phyloP scores from a whole-genome alignment of 2,888 invertebrate genomes.

The Buathra laborator region DNA sequence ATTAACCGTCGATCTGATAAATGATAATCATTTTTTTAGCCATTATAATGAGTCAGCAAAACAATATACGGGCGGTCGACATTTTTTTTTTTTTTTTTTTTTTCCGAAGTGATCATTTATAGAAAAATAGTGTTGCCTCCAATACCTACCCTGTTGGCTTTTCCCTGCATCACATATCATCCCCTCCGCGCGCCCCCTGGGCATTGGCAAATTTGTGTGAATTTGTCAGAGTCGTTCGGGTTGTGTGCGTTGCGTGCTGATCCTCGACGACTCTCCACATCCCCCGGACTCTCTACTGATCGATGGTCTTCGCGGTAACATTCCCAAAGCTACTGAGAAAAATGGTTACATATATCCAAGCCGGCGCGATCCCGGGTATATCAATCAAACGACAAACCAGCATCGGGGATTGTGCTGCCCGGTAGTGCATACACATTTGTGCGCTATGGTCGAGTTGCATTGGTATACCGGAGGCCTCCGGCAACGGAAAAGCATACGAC shows the following conservation, averaged over 20 bases:
- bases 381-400: constrained; percentile 47
- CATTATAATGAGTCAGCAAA: neutral
- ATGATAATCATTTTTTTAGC: neutral
- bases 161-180: constrained; percentile 36
- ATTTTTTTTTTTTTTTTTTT: neutral
- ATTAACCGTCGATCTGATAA: neutral
- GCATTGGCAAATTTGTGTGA: constrained; percentile 50
- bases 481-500: neutral
- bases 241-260: constrained; percentile 11
- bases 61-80: neutral
- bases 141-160: neutral
- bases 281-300: constrained; percentile 26
- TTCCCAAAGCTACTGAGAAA: constrained; percentile 14
- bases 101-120: neutral
- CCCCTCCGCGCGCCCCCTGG: neutral
- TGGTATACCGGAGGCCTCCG: neutral
- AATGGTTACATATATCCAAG: constrained; percentile 11
- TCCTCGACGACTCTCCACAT: constrained; percentile 33
- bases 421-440: neutral
- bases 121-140: neutral
- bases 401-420: constrained; percentile 5
- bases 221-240: constrained; percentile 51
- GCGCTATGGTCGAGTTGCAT: neutral
- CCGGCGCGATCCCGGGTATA: constrained; percentile 4
- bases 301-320: constrained; percentile 44